Conservation (phyloP, 1,140 invertebrate genomes). For the Lordiphosa mommai region DNA sequence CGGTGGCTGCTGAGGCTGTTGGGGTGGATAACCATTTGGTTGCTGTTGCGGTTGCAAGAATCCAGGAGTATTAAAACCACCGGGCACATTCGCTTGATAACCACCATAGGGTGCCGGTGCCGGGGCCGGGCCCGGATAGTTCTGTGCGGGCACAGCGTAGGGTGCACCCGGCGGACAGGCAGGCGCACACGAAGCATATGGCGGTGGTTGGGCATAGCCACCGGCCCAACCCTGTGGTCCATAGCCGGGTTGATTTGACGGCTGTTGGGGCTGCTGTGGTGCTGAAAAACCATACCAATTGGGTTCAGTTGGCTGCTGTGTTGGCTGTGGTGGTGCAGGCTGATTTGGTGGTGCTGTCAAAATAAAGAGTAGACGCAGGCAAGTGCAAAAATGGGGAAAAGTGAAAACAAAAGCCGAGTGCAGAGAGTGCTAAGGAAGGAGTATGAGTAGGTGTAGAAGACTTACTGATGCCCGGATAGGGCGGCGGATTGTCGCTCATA, state of each 20-base stretch:
- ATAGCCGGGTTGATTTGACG: slow-evolving; percentile 47
- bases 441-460: slow-evolving; percentile 75
- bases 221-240: slow-evolving; percentile 48
- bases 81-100: slow-evolving; percentile 40
- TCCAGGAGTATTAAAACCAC: slow-evolving; percentile 51
- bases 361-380: slow-evolving; percentile 24
- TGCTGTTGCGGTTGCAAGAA: slow-evolving; percentile 47
- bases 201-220: slow-evolving; percentile 60
- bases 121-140: slow-evolving; percentile 27
- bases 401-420: slow-evolving; percentile 74
- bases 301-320: slow-evolving; percentile 45
- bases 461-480: slow-evolving; percentile 91
- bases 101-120: slow-evolving; percentile 34
- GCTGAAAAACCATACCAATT: slow-evolving; percentile 76
- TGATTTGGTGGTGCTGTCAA: slow-evolving; percentile 56
- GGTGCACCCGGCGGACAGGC: slow-evolving; percentile 28
- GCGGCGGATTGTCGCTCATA: slow-evolving; percentile 95
- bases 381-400: slow-evolving; percentile 30
- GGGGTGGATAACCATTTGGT: slow-evolving; percentile 37
- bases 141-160: slow-evolving; percentile 38
- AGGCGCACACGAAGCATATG: slow-evolving; percentile 47
- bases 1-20: slow-evolving; percentile 26
- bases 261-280: slow-evolving; percentile 57
- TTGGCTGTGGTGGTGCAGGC: slow-evolving; percentile 26
- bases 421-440: too few relatives aligned